Base-by-base conservation (phyloP, 2,888 invertebrate genomes). In the Agonopterix alstromeriana region DNA sequence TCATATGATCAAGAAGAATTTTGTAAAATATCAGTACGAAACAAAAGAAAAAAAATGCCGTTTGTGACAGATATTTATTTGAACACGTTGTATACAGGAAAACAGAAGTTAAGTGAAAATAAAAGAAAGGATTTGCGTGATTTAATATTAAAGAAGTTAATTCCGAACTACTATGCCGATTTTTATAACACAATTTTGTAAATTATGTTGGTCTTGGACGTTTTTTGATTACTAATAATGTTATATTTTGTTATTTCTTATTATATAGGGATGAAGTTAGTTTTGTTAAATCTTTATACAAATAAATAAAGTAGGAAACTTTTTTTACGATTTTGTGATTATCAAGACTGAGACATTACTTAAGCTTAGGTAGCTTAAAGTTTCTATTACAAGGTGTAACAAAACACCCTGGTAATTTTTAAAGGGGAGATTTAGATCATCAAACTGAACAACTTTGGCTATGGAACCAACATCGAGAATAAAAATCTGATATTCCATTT, bases 81-180 rank as follows among this genome's bases (percentile, higher is more conserved):
- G n/a, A n/a, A n/a, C n/a, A n/a, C n/a, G n/a, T n/a, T n/a, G n/a
- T n/a, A n/a, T n/a, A n/a, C n/a, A n/a, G n/a, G n/a, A n/a, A n/a
- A n/a, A n/a, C n/a, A n/a, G n/a, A n/a, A n/a, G n/a, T n/a, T 54
- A 14, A 52, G 51, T 53, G 11, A 1, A 14, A 56, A 54, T 50
- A 53, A 56, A 48, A 56, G 53, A 40, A 53, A 50, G 35, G 56
- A 56, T 43, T 44, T 56, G 35, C 46, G 45, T 42, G 54, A 56
- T 1, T 44, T 53, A 12, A 10, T 51, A 7, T 35, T 40, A 36
- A 53, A 53, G 41, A 35, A 9, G 7, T 43, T 54, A n/a, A 53
- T 54, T 43, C 52, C 53, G 8, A 17, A 48, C 10, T 49, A 45
- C 42, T 49, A 51, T 46, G 41, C 36, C 9, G 17, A 36, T 46